Percentiles rank a stretch among this genome's conserved stretches.
phyloP scores from a whole-genome alignment of 2,888 invertebrate species.

The Belgica antarctica region DNA sequence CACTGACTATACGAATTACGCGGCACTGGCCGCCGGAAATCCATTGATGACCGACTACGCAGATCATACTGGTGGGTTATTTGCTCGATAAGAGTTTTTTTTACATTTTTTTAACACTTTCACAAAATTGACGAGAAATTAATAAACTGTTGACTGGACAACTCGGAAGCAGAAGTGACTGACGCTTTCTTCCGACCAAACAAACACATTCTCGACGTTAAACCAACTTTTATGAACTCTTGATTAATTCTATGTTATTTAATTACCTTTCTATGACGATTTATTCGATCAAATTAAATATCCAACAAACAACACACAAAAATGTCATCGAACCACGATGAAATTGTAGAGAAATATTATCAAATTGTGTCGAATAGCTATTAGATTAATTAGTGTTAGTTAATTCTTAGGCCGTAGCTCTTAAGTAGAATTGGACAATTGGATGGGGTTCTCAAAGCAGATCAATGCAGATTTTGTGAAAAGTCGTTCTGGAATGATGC shows the following conservation, averaged over 20 bases:
- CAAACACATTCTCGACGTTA: not conserved
- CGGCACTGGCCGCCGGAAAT: slow-evolving; percentile 73
- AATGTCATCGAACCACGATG: slow-evolving; percentile 18
- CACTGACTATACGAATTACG: slow-evolving; percentile 87
- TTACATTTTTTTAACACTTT: slow-evolving; percentile 37
- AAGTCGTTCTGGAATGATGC: too few relatives aligned
- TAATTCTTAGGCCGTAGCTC: not conserved
- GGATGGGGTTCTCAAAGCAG: not conserved
- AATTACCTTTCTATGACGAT: not conserved
- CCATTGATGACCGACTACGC: slow-evolving; percentile 83
- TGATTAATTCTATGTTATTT: too few relatives aligned
- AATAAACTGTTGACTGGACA: not conserved
- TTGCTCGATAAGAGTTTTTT: slow-evolving; percentile 66
- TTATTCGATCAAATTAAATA: slow-evolving; percentile 9
- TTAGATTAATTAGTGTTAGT: slow-evolving; percentile 7
- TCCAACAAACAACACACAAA: slow-evolving; percentile 21
- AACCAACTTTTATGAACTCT: slow-evolving; percentile 15
- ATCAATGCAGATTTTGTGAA: not conserved
- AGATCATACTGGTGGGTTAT: slow-evolving; percentile 95
- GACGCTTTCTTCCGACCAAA: not conserved
- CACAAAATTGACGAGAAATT: not conserved
- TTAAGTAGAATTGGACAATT: slow-evolving; percentile 12
- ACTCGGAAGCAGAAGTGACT: not conserved
- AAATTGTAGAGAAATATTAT: slow-evolving; percentile 22
- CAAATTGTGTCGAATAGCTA: slow-evolving; percentile 18